A percentile compares a stretch with the other conserved stretches of the same genome.
Conservation (phyloP, 2,113 vertebrate species). For the Burhinus oedicnemus region DNA sequence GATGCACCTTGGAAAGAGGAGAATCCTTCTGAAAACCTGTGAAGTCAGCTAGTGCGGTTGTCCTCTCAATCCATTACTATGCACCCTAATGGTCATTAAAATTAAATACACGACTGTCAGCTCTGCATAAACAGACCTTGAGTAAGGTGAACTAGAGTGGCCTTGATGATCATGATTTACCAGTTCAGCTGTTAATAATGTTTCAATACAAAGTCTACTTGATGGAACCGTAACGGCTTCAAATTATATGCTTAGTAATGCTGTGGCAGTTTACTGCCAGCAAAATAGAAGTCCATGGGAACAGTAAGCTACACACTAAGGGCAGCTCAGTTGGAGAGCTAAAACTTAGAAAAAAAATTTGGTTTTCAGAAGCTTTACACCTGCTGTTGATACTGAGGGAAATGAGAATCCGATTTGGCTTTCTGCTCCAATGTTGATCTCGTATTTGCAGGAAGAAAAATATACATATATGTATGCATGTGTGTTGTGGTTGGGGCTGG, state of each 20-base stretch:
- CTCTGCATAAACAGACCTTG: neutral
- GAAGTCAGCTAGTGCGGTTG: neutral
- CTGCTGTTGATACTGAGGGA: neutral
- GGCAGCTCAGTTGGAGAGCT: neutral
- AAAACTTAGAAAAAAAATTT: neutral
- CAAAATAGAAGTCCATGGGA: neutral
- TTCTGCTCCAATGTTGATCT: neutral
- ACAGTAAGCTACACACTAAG: neutral
- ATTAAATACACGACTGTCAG: neutral
- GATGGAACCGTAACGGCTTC: neutral
- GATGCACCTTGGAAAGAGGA: neutral
- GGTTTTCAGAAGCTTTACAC: neutral
- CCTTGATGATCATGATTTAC: neutral
- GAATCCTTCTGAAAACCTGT: neutral
- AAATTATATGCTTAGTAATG: neutral
- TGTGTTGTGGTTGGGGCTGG: neutral
- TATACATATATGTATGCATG: fast-evolving
- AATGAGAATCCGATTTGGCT: neutral
- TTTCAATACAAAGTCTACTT: neutral
- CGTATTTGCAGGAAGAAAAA: neutral
- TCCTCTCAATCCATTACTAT: neutral
- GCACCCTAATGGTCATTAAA: neutral
- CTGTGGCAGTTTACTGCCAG: neutral
- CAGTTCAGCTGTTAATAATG: neutral
- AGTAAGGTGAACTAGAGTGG: neutral